These are phyloP conservation scores for Dinocampus coccinellae DNA, from an alignment of 2,888 invertebrate genomes.

Conservation along the genomic window DNA sequence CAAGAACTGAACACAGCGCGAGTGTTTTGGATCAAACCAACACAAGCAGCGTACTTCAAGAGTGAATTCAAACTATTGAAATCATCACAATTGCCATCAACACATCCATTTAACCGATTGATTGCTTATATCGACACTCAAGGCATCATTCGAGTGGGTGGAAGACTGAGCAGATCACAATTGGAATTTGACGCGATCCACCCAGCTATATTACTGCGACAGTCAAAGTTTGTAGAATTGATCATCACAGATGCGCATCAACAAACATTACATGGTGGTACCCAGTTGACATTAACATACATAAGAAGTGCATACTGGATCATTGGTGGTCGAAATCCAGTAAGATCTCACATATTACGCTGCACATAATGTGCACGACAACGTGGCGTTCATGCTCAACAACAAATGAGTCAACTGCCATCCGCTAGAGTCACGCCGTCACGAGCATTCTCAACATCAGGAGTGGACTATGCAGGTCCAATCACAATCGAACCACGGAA, in stretches of 20 bases:
- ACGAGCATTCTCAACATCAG: constrained; percentile 37
- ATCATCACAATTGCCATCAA: background rate
- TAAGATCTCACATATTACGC: constrained; percentile 27
- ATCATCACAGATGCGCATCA: constrained; percentile 34
- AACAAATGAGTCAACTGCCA: constrained; percentile 47
- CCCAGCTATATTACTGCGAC: constrained; percentile 26
- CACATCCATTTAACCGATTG: background rate
- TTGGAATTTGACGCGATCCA: constrained; percentile 30
- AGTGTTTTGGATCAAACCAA: too few relatives aligned
- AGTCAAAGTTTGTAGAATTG: constrained; percentile 16
- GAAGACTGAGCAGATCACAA: constrained; percentile 29
- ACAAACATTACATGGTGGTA: constrained; percentile 36
- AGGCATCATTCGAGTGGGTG: constrained; percentile 40
- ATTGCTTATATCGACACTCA: constrained; percentile 26
- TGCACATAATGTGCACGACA: constrained; percentile 44
- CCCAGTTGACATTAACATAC: constrained; percentile 31
- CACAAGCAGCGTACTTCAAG: constrained; percentile 14
- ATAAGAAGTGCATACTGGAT: constrained; percentile 39
- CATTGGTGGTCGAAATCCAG: constrained; percentile 31
- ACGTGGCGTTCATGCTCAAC: constrained; percentile 34
- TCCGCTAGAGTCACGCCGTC: constrained; percentile 34
- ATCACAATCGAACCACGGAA: constrained; percentile 34
- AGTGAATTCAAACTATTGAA: constrained; percentile 2
- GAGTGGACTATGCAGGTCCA: constrained; percentile 49
- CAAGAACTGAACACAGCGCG: too few relatives aligned